Percentiles rank a stretch among this genome's conserved stretches.
Evolutionary conservation across 1,140 invertebrate species (phyloP).

Genomic region (Drosophila paulistorum): DNA sequence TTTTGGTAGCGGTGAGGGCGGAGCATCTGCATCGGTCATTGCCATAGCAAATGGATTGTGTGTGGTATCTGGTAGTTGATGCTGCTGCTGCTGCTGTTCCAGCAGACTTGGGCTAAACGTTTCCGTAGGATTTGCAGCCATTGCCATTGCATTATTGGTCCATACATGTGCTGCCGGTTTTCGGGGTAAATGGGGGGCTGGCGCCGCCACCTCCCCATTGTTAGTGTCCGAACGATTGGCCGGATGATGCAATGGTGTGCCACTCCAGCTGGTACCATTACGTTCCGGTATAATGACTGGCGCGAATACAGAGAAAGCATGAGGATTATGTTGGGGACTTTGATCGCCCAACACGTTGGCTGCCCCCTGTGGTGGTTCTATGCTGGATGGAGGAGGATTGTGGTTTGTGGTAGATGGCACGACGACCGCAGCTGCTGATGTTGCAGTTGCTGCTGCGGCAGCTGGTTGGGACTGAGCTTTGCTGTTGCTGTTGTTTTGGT

Average conservation of each 20-base stretch:
- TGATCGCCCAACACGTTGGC: constrained; percentile 52
- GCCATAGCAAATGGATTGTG: constrained; percentile 37
- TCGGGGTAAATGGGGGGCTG: constrained; percentile 68
- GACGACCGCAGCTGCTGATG: constrained; percentile 23
- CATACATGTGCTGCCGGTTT: constrained; percentile 71
- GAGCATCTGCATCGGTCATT: constrained; percentile 44
- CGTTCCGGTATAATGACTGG: constrained; percentile 74
- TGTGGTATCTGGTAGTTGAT: constrained; percentile 15
- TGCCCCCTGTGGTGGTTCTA: constrained; percentile 9
- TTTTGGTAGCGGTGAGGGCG: constrained; percentile 69
- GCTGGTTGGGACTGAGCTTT: constrained; percentile 50
- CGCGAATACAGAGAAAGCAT: constrained; percentile 75
- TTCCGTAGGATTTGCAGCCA: constrained; percentile 33
- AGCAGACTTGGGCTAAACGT: constrained; percentile 57
- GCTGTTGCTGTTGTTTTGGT: constrained; percentile 69
- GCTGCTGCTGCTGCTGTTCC: constrained; percentile 32
- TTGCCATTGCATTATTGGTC: constrained; percentile 48
- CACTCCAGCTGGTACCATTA: constrained; percentile 65
- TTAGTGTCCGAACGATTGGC: constrained; percentile 15
- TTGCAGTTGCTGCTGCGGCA: constrained; percentile 35
- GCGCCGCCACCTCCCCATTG: constrained; percentile 57
- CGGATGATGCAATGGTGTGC: constrained; percentile 47
- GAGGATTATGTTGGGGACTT: constrained; percentile 74
- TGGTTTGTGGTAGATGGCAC: constrained; percentile 22
- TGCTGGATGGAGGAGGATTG: constrained; percentile 15